Conservation (phyloP, 2,797 vertebrate species). For the Argya squamiceps region DNA sequence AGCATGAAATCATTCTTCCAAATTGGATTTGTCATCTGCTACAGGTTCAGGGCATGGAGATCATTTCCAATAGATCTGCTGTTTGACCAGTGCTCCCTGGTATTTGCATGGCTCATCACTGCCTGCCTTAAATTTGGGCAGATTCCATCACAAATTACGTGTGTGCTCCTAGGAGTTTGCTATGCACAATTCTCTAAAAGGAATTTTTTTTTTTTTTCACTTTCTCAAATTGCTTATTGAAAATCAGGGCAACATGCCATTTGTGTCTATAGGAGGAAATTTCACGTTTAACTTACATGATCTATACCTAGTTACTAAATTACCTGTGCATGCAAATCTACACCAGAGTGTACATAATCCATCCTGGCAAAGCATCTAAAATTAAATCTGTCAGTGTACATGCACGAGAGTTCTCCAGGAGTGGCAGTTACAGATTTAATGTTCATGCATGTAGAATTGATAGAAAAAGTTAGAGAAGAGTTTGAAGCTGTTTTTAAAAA, state of each 20-base stretch:
- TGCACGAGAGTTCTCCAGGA: background rate
- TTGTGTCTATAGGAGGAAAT: constrained; percentile 32
- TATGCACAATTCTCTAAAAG: background rate
- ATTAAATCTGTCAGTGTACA: background rate
- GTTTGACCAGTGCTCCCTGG: background rate
- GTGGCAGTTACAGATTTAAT: constrained; percentile 15
- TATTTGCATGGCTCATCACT: background rate
- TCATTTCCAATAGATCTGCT: background rate
- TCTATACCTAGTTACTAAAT: constrained; percentile 52
- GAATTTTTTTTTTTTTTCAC: background rate
- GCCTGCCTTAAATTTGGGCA: background rate
- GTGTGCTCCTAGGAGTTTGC: background rate
- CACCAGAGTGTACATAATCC: constrained; percentile 5
- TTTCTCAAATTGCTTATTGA: background rate
- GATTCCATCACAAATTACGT: background rate
- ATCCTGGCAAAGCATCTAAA: constrained; percentile 37
- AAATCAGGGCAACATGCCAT: background rate
- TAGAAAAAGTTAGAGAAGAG: background rate
- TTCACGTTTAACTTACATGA: constrained; percentile 21
- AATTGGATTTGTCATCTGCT: background rate
- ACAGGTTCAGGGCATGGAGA: background rate
- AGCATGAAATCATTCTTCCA: background rate
- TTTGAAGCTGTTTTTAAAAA: background rate
- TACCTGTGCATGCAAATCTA: constrained; percentile 53
- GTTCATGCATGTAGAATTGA: background rate